Evolutionary conservation across 2,888 invertebrate genomes (phyloP), one percentile per base, ranked within the genome.

Genomic region (Phengaris arion): DNA sequence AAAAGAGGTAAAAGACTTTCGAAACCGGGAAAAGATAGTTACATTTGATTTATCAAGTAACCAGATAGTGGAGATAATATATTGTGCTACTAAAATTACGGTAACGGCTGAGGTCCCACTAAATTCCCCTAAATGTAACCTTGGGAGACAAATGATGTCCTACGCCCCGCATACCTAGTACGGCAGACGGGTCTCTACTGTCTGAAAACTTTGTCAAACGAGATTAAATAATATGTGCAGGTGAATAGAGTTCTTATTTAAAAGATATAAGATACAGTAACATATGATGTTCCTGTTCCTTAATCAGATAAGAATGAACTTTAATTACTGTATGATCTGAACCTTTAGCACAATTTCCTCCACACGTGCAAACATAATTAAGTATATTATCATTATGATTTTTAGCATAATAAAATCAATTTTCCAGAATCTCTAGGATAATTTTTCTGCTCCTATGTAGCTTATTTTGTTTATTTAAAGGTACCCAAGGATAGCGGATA

Each of bases 21-120:
- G 15, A 70, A 70, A 51, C 51, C 6, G 22, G 70, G 48, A 69
- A 69, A 72, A 72, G 10, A 52, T 72, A 52, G 52, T 72, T 54
- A 51, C 72, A 22, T 72, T 72, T 72, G 54, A 72, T 73, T 73
- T 73, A 54, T 73, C 73, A 73, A 54, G 73, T 54, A 54, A 35
- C 54, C 55, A 55, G 73, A 22, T 54, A 73, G 52, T 35, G 73
- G 73, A 73, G 55, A 54, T 73, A 54, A 73, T 54, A 73, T 54
- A 73, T 54, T 54, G 10, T 52, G 54, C 35, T 73, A 70, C 70
- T 54, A 52, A 54, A 73, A 73, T 73, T 54, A 73, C 73, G 13
- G 54, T 55, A 52, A 54, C 73, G 73, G 55, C 54, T 73, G 73
- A 54, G 54, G 73, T 52, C 73, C 35, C 45, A 52, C 54, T 54